Evolutionary conservation across 2,113 vertebrate genomes (phyloP).

Genomic region (Glaucomys volans): DNA sequence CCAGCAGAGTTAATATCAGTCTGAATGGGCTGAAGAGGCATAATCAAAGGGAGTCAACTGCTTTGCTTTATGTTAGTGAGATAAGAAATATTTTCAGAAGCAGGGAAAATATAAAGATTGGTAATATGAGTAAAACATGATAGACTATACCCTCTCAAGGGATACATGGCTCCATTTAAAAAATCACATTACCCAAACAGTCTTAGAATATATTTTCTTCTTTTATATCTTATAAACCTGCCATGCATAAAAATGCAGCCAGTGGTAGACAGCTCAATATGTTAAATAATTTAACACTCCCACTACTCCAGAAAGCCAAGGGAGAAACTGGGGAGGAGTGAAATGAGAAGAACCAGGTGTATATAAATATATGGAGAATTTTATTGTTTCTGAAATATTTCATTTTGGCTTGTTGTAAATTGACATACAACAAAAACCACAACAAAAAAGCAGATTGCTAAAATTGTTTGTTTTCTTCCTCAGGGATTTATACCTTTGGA

Average conservation of each 20-base stretch:
- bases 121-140: conserved; percentile 39
- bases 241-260: conserved; percentile 40
- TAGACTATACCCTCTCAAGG: background rate
- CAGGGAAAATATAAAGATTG: conserved; percentile 36
- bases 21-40: conserved; percentile 23
- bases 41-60: conserved; percentile 53
- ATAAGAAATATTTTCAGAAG: conserved; percentile 70
- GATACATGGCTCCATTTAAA: conserved; percentile 54
- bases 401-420: conserved; percentile 8
- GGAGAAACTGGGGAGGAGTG: background rate
- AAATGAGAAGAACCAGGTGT: background rate
- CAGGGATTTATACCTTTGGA: conserved; percentile 98
- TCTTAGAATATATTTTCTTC: conserved; percentile 46
- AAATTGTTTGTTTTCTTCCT: conserved; percentile 80
- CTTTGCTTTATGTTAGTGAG: conserved; percentile 66
- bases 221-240: conserved; percentile 65
- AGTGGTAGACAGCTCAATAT: conserved; percentile 68
- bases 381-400: background rate
- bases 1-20: conserved; percentile 29
- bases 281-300: conserved; percentile 77
- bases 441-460: conserved; percentile 32
- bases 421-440: background rate
- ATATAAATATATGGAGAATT: background rate
- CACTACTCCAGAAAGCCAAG: conserved; percentile 55
- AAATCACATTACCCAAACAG: background rate